A percentile compares a stretch with the other conserved stretches of the same genome.
phyloP scores from a whole-genome alignment of 2,797 vertebrate genomes.

The Sebastes hubbsi region DNA sequence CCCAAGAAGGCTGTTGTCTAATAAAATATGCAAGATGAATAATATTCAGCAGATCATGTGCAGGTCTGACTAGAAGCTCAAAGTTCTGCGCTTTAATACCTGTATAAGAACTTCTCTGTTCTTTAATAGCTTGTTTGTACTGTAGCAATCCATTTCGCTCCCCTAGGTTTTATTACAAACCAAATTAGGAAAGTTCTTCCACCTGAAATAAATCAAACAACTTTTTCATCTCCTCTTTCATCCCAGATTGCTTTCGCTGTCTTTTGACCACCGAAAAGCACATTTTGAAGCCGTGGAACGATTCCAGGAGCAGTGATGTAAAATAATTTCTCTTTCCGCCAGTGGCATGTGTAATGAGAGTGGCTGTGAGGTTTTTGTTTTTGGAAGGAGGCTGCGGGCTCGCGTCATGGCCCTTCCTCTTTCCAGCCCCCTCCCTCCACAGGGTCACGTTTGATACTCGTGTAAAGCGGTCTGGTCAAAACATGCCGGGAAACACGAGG shows the following conservation, averaged over 20 bases:
- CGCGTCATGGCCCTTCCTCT: slow-evolving; percentile 33
- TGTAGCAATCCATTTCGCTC: background rate
- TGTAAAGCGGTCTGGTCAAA: slow-evolving; percentile 44
- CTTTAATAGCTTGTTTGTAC: slow-evolving; percentile 6
- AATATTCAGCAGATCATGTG: background rate
- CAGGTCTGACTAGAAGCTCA: background rate
- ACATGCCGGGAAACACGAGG: slow-evolving; percentile 57
- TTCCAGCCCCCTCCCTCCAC: slow-evolving; percentile 24
- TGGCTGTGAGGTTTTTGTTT: slow-evolving; percentile 36
- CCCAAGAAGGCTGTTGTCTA: background rate
- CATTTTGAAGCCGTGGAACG: background rate
- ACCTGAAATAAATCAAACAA: background rate
- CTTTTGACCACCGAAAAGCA: slow-evolving; percentile 3
- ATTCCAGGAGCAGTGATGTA: slow-evolving; percentile 9
- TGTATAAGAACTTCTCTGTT: background rate
- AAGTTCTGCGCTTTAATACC: background rate
- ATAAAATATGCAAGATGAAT: background rate
- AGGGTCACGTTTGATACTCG: slow-evolving; percentile 50
- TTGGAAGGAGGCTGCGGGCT: slow-evolving; percentile 46
- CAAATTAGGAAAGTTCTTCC: slow-evolving; percentile 14
- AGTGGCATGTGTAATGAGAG: slow-evolving; percentile 13
- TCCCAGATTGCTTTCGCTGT: background rate
- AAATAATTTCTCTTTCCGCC: slow-evolving; percentile 41
- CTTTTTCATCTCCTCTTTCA: background rate
- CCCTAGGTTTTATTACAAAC: background rate